phyloP scores from a whole-genome alignment of 2,888 invertebrate genomes.

The Stratiomys singularior region DNA sequence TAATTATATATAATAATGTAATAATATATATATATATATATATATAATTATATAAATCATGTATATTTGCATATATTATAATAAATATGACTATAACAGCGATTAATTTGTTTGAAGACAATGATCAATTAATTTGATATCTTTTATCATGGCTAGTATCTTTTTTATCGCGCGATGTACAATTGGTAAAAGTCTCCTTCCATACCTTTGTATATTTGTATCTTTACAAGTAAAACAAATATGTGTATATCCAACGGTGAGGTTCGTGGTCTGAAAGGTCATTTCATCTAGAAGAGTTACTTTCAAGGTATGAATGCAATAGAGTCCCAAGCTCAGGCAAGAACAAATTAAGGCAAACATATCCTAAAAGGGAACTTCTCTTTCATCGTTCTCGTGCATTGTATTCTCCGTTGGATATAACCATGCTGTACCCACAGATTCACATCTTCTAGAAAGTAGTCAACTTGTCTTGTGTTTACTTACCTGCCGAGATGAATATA shows the following conservation, averaged over 20 bases:
- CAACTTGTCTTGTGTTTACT: slow-evolving; percentile 13
- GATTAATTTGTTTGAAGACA: too few species aligned
- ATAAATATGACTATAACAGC: too few species aligned
- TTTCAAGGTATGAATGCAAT: neutral
- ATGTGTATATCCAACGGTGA: slow-evolving; percentile 11
- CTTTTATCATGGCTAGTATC: neutral
- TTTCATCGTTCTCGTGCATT: neutral
- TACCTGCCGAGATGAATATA: neutral
- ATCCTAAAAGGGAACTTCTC: slow-evolving; percentile 19
- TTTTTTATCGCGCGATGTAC: neutral
- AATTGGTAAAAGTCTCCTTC: neutral
- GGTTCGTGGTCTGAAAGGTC: slow-evolving; percentile 41
- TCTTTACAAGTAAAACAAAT: slow-evolving; percentile 13
- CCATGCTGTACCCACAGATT: neutral
- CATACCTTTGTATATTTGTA: neutral
- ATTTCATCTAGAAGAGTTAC: slow-evolving; percentile 31
- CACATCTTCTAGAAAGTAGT: neutral
- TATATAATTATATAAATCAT: too few species aligned
- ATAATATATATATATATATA: too few species aligned
- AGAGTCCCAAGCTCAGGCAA: neutral
- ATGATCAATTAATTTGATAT: too few species aligned
- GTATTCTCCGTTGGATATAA: neutral
- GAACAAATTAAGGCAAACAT: neutral
- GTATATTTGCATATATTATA: too few species aligned
- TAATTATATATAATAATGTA: too few species aligned